phyloP scores from a whole-genome alignment of 2,888 invertebrate species.

The Drosophila lacicola region DNA sequence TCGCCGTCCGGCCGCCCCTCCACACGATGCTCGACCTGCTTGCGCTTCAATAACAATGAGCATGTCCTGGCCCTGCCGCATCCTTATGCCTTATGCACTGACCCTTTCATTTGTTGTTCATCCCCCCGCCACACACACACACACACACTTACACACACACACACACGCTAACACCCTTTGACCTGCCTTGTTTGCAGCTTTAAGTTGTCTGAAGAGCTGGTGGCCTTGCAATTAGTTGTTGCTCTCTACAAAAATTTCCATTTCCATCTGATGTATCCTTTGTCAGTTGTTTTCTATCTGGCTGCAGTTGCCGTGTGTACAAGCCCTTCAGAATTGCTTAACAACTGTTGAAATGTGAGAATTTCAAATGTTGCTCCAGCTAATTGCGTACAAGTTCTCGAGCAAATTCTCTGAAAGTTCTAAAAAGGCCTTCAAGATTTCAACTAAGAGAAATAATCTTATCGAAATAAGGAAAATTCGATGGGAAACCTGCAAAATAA shows the following conservation, averaged over 20 bases:
- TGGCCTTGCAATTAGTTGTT: conserved; percentile 80
- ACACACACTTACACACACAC: conserved; percentile 25
- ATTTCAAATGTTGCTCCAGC: conserved; percentile 46
- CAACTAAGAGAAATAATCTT: neutral
- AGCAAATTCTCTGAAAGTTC: neutral
- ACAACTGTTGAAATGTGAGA: conserved; percentile 44
- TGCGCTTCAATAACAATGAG: conserved; percentile 68
- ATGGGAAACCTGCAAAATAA: too few relatives aligned
- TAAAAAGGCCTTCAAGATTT: neutral
- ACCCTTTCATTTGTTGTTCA: conserved; percentile 54
- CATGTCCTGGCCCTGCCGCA: conserved; percentile 39
- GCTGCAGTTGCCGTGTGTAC: conserved; percentile 27
- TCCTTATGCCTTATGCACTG: conserved; percentile 35
- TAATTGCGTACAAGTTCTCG: conserved; percentile 61
- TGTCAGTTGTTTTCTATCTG: conserved; percentile 31
- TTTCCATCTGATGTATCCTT: conserved; percentile 37
- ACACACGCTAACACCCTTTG: conserved; percentile 1
- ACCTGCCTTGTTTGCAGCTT: conserved; percentile 34
- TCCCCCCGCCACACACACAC: conserved; percentile 4
- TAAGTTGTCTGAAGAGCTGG: conserved; percentile 66
- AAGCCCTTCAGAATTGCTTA: conserved; percentile 45
- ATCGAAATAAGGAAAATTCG: too few relatives aligned
- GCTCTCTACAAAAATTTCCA: conserved; percentile 29
- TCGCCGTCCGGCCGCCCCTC: neutral
- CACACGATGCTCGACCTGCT: conserved; percentile 30